These are phyloP conservation scores for Myathropa florea DNA, from an alignment of 2,888 invertebrate species.

Conservation along the genomic window DNA sequence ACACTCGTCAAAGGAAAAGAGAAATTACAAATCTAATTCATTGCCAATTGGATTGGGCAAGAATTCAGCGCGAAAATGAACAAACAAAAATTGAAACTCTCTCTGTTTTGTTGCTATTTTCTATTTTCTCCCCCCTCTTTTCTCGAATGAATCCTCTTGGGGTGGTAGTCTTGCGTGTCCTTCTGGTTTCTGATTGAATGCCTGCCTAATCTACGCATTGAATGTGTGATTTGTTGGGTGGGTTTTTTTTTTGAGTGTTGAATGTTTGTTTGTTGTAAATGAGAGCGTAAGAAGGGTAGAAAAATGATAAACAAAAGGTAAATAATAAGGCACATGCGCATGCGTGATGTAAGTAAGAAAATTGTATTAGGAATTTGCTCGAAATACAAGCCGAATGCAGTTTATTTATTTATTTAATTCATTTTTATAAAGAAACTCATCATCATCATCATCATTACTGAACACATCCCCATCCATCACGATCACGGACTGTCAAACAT, in stretches of 20 bases:
- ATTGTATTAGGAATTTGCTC: slow-evolving; percentile 78
- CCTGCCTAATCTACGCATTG: background rate
- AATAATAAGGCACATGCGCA: slow-evolving; percentile 80
- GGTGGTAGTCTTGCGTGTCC: background rate
- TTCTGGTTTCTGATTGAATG: background rate
- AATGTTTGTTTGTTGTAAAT: slow-evolving; percentile 24
- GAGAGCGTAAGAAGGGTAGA: slow-evolving; percentile 67
- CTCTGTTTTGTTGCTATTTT: background rate
- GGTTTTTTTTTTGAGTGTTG: slow-evolving; percentile 15
- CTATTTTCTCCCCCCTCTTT: background rate
- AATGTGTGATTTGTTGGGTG: slow-evolving; percentile 34
- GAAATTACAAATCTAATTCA: slow-evolving; percentile 60
- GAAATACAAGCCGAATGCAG: slow-evolving; percentile 72
- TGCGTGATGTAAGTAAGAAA: slow-evolving; percentile 81
- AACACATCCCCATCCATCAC: background rate
- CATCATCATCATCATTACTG: background rate
- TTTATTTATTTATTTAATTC: slow-evolving; percentile 40
- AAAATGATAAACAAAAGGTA: slow-evolving; percentile 64
- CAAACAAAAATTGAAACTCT: background rate
- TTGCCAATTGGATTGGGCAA: slow-evolving; percentile 62
- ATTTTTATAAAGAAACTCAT: background rate
- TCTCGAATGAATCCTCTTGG: background rate
- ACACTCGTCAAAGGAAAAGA: slow-evolving; percentile 71
- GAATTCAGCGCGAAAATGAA: slow-evolving; percentile 11
- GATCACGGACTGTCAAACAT: background rate